Percentiles rank a stretch among this genome's conserved stretches.
phyloP scores from a whole-genome alignment of 2,888 invertebrate genomes.

The Spialia ferax region DNA sequence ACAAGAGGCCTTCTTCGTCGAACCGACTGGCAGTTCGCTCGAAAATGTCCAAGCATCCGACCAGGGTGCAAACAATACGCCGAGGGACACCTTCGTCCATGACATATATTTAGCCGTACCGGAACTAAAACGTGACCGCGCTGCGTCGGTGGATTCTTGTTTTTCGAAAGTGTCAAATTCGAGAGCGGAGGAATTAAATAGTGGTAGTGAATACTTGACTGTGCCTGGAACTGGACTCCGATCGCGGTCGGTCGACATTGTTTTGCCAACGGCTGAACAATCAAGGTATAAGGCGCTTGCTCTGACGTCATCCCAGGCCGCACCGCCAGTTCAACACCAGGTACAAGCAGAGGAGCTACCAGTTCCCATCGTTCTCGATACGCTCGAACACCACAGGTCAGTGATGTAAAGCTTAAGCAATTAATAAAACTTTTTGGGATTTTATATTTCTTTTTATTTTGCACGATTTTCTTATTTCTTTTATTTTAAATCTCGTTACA shows the following conservation, averaged over 20 bases:
- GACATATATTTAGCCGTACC: slow-evolving; percentile 94
- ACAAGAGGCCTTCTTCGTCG: slow-evolving; percentile 94
- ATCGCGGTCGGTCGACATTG: slow-evolving; percentile 95
- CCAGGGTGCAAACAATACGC: slow-evolving; percentile 64
- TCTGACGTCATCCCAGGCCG: slow-evolving; percentile 85
- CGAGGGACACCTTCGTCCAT: slow-evolving; percentile 83
- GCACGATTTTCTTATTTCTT: background rate
- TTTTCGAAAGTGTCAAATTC: slow-evolving; percentile 92
- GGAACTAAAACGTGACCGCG: slow-evolving; percentile 93
- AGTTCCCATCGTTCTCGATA: slow-evolving; percentile 52
- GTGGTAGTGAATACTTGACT: slow-evolving; percentile 87
- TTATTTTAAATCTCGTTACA: too few relatives aligned
- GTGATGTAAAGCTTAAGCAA: slow-evolving; percentile 48
- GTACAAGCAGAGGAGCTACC: slow-evolving; percentile 53
- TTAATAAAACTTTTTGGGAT: slow-evolving; percentile 31
- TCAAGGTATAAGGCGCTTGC: slow-evolving; percentile 94
- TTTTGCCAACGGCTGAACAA: slow-evolving; percentile 94
- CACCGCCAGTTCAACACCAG: slow-evolving; percentile 57
- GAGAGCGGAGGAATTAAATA: slow-evolving; percentile 90
- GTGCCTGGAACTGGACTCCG: slow-evolving; percentile 92
- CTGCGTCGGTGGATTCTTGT: slow-evolving; percentile 95
- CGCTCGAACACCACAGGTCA: slow-evolving; percentile 70
- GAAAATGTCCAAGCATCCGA: slow-evolving; percentile 89
- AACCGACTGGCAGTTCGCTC: slow-evolving; percentile 90
- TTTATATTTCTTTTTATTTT: background rate